Base-by-base conservation (phyloP, 1,140 invertebrate genomes). In the Zaprionus africanus region DNA sequence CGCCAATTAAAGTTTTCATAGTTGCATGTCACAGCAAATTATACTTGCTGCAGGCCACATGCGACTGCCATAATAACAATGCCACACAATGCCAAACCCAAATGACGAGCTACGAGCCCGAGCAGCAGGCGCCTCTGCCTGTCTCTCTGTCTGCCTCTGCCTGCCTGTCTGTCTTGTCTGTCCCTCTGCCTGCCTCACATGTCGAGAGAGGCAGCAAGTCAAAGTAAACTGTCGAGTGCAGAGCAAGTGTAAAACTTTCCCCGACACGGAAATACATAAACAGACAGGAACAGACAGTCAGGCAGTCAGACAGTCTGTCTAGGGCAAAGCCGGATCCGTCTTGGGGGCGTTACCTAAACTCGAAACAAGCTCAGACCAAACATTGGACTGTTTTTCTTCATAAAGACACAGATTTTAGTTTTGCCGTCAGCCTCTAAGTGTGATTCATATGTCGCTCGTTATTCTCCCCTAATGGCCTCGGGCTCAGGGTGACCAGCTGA, bases 1-100 rank as follows among this genome's bases (percentile, higher is more conserved):
- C 65, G 64, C 72, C 85, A 88, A 88, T 88, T 90, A 90, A 84
- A 88, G 81, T 84, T 88, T 73, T 78, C 80, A 69, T 73, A 88
- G 73, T 78, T 78, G 84, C 84, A 88, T 78, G 81, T 74, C 81
- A 70, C 67, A 81, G 75, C 85, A 81, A 84, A 84, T 87, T 88
- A 87, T 84, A 38, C 81, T 84, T 65, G 56, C 75, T 65, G 76
- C 49, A 67, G 22, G 61, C 72, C 67, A 56, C 76, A 76, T 69
- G 17, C 56, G 49, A 15, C 43, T 64, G 31, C n/a, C 60, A 49
- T 57, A 43, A 64, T 36, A 63, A 71, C 68, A 72, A 65, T 60
- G 54, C 26, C 22, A 70, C 34, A 63, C 72, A 74, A 62, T 68
- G 41, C 26, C 19, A 46, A 22, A 57, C 26, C 49, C 24, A 26